Percentiles rank a stretch among this genome's conserved stretches.
phyloP scores from a whole-genome alignment of 2,797 vertebrate species.

The Zonotrichia albicollis region DNA sequence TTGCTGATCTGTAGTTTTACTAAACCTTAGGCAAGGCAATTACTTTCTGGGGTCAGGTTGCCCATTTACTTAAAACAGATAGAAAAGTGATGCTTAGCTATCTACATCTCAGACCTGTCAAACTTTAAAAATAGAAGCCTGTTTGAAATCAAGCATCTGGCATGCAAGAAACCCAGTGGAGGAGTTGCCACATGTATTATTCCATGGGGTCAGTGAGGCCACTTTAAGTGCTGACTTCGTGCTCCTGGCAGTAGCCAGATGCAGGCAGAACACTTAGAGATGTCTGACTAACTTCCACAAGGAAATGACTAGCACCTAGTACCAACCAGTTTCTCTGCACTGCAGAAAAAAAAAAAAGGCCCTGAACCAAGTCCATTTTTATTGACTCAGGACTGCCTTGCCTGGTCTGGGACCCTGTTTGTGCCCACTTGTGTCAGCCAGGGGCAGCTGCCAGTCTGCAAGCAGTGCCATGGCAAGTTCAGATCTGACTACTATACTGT shows the following conservation, averaged over 20 bases:
- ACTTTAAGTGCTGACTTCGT: not conserved
- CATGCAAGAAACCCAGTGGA: not conserved
- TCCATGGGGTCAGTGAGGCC: not conserved
- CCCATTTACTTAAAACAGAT: not conserved
- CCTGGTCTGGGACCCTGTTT: not conserved
- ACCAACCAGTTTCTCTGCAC: not conserved
- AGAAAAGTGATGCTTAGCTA: not conserved
- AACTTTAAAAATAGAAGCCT: not conserved
- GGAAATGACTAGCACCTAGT: not conserved
- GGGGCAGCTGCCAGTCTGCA: not conserved
- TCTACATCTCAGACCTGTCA: not conserved
- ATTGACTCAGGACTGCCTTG: not conserved
- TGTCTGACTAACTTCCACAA: not conserved
- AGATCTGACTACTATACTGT: not conserved
- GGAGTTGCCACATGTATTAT: not conserved
- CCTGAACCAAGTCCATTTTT: not conserved
- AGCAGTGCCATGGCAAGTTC: not conserved
- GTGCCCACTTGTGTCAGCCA: not conserved
- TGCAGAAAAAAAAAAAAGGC: not conserved
- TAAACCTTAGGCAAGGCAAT: not conserved
- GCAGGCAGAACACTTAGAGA: not conserved
- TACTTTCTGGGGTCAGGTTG: not conserved
- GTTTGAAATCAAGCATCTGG: not conserved
- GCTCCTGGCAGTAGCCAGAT: not conserved
- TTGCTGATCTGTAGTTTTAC: not conserved